Base-by-base conservation (phyloP, 2,113 vertebrate genomes). In the Neofelis nebulosa region DNA sequence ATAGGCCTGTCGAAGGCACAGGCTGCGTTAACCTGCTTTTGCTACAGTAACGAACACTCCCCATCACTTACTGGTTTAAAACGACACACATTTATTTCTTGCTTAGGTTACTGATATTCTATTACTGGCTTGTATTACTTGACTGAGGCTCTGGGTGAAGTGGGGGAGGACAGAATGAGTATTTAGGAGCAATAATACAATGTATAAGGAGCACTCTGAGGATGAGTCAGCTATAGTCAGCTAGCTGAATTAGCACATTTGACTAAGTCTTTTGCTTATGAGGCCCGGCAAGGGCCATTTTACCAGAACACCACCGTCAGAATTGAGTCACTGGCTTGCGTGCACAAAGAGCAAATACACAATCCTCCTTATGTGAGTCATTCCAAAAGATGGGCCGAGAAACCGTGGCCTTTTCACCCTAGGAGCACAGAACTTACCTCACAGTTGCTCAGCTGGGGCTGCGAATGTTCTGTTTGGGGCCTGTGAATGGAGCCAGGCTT, bases 241-340 rank as follows among this genome's bases (percentile, higher is more conserved):
- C 73, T 63, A 89, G 94, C 63, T 74, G 74, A 89, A 89, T 65
- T 65, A 71, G 29, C 41, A 45, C 27, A 79, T 63, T 93, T 94
- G 85, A 95, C 82, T 94, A 80, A n/a, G 45, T 86, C 85, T 94
- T 97, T 95, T 89, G 89, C 86, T 82, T 63, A 91, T 10, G 45
- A 48, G 85, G 18, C 71, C 91, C 21, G 0, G n/a, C 38, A 50
- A 88, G 50, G 91, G n/a, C 88, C 95, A 79, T 93, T 66, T 95
- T 97, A 86, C 80, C 78, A 84, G 97, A 97, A 97, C 9, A 4
- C 45, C 5, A 18, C 66, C 41, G 25, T 66, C 66, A 97, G 97
- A 96, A 68, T 89, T 97, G 98, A 98, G 84, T 98, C 98, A 97
- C 15, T 38, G 3, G 50, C 91, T 92, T 63, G n/a, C 50, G 33